A percentile compares a stretch with the other conserved stretches of the same genome.
phyloP scores from a whole-genome alignment of 2,113 vertebrate species.

The Carassius gibelio region DNA sequence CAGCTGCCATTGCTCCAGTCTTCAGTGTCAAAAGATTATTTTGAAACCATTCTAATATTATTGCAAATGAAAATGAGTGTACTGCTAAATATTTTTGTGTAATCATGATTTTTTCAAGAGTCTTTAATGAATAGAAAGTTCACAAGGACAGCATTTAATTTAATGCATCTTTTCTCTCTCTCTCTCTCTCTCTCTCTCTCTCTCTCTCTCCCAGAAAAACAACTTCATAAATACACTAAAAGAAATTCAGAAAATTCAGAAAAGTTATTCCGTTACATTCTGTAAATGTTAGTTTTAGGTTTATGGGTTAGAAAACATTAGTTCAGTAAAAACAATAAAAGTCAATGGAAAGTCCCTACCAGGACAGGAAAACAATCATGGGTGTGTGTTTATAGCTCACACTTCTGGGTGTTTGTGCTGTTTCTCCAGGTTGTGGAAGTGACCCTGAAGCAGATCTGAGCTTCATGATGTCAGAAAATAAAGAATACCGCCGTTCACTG shows the following conservation, averaged over 20 bases:
- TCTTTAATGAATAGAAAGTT: too few species aligned
- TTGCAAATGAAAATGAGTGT: too few species aligned
- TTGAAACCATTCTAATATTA: background rate
- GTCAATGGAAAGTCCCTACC: background rate
- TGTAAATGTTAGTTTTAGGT: background rate
- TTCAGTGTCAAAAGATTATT: background rate
- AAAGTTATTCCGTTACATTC: background rate
- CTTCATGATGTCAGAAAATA: slow-evolving; percentile 87
- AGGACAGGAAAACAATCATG: background rate
- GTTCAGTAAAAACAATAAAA: background rate
- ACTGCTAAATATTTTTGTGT: too few species aligned
- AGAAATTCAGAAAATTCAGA: too few species aligned
- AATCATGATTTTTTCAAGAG: too few species aligned
- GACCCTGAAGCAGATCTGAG: slow-evolving; percentile 84
- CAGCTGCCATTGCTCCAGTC: background rate
- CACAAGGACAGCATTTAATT: too few species aligned
- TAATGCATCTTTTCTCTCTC: too few species aligned
- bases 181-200: too few species aligned
- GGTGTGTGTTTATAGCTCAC: background rate
- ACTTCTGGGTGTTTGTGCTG: slow-evolving; percentile 15
- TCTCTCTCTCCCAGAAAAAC: background rate
- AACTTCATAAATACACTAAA: background rate
- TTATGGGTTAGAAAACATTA: background rate
- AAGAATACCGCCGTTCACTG: slow-evolving; percentile 84
- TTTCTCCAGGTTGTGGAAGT: slow-evolving; percentile 82